These are phyloP conservation scores for Scaptomyza tumidula DNA, from an alignment of 2,888 invertebrate genomes.

Conservation along the genomic window DNA sequence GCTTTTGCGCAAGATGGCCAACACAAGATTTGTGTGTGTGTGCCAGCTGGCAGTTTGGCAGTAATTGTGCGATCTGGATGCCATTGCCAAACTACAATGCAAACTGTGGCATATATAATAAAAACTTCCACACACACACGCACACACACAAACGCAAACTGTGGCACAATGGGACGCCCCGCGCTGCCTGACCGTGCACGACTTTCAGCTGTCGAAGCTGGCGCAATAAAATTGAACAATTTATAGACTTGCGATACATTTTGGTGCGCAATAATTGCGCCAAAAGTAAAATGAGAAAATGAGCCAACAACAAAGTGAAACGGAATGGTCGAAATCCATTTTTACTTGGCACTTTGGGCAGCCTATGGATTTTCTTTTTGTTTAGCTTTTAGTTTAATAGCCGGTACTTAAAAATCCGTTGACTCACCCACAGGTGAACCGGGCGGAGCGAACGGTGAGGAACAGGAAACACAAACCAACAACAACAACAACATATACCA, in stretches of 20 bases:
- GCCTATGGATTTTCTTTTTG: constrained; percentile 27
- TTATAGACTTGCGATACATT: constrained; percentile 79
- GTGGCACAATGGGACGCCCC: constrained; percentile 19
- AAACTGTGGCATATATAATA: constrained; percentile 56
- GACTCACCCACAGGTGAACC: constrained; percentile 53
- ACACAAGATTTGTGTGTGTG: constrained; percentile 29
- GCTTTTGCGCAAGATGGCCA: constrained; percentile 75
- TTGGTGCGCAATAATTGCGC: constrained; percentile 78
- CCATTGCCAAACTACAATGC: constrained; percentile 78
- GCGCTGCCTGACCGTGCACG: constrained; percentile 46
- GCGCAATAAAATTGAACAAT: constrained; percentile 81
- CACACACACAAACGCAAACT: constrained; percentile 15
- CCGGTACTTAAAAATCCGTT: constrained; percentile 75
- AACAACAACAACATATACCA: constrained; percentile 18
- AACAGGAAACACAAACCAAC: constrained; percentile 39
- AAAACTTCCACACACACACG: constrained; percentile 29
- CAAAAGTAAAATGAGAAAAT: constrained; percentile 53
- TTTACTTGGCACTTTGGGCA: constrained; percentile 45
- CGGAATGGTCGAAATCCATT: constrained; percentile 33
- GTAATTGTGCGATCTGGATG: constrained; percentile 50
- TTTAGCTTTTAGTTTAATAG: constrained; percentile 78
- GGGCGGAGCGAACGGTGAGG: neutral
- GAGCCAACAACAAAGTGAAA: constrained; percentile 25
- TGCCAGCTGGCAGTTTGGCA: constrained; percentile 44
- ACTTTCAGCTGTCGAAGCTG: constrained; percentile 81